phyloP scores from a whole-genome alignment of 1,140 invertebrate genomes.

The Tetragnatha versicolor region DNA sequence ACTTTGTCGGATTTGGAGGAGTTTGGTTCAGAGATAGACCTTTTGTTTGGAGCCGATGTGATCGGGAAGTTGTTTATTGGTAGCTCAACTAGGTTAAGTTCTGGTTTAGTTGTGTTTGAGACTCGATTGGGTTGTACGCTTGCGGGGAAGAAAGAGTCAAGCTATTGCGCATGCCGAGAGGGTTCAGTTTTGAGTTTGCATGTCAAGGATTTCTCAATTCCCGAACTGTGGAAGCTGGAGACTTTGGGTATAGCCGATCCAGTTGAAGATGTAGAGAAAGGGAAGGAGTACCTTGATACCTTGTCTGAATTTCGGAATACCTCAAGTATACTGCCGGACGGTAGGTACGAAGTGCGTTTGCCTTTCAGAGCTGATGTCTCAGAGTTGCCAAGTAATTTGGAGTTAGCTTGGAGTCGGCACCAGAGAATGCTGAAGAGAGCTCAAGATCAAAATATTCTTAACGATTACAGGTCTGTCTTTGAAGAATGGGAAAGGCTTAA shows the following conservation, averaged over 20 bases:
- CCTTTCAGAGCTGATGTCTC: not conserved
- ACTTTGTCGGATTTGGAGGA: too few species aligned
- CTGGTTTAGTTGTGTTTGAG: too few species aligned
- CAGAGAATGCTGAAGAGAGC: not conserved
- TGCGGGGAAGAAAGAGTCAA: too few species aligned
- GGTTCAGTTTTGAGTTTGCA: too few species aligned
- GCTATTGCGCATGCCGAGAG: too few species aligned
- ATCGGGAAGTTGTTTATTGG: too few species aligned
- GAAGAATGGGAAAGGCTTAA: conserved; percentile 22
- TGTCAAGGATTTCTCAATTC: too few species aligned
- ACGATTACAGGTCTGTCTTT: conserved; percentile 3
- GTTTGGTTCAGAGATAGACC: too few species aligned
- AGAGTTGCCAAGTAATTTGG: conserved; percentile 2
- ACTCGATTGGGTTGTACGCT: too few species aligned
- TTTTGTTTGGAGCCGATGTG: too few species aligned
- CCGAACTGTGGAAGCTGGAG: conserved; percentile 1
- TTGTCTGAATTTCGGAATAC: not conserved
- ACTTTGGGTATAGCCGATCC: conserved; percentile 10
- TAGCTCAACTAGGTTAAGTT: too few species aligned
- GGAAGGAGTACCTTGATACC: not conserved
- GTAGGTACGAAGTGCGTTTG: not conserved
- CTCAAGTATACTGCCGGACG: not conserved
- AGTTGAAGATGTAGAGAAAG: not conserved
- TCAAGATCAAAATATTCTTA: not conserved
- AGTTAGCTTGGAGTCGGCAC: not conserved